These are phyloP conservation scores for Adrianichthys oophorus DNA, from an alignment of 2,797 vertebrate genomes.

Conservation along the genomic window DNA sequence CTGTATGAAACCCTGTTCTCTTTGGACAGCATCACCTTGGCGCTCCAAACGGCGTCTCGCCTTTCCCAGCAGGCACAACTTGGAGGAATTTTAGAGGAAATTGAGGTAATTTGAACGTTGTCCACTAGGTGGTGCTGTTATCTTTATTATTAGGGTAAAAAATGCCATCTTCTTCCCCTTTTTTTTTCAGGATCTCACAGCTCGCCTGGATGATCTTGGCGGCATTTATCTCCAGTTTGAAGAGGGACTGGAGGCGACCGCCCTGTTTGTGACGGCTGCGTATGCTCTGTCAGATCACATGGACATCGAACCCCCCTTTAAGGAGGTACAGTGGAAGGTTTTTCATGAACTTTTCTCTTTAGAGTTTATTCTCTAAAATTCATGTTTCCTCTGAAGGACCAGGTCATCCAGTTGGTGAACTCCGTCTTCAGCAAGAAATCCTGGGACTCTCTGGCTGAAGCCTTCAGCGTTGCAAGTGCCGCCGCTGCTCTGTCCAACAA, in stretches of 20 bases:
- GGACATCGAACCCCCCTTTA: constrained; percentile 91
- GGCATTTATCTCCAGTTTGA: constrained; percentile 97
- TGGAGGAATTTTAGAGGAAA: constrained; percentile 92
- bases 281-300: constrained; percentile 94
- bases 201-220: constrained; percentile 93
- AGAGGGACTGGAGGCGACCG: constrained; percentile 95
- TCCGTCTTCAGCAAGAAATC: constrained; percentile 97
- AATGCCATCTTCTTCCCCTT: neutral
- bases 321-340: constrained; percentile 80
- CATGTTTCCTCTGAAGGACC: constrained; percentile 80
- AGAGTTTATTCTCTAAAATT: too few relatives aligned
- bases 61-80: constrained; percentile 94
- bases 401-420: constrained; percentile 95
- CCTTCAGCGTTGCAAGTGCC: constrained; percentile 89
- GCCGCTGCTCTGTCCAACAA: constrained; percentile 87
- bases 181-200: constrained; percentile 87
- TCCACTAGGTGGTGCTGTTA: constrained; percentile 59
- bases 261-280: constrained; percentile 91
- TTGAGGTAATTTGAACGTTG: constrained; percentile 83
- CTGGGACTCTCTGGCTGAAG: constrained; percentile 89
- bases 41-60: constrained; percentile 89
- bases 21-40: constrained; percentile 86
- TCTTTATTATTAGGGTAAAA: neutral
- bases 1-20: neutral
- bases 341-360: too few relatives aligned